Evolutionary conservation across 2,113 vertebrate species (phyloP), one percentile per base, ranked within the genome.

Genomic region (Takifugu flavidus): DNA sequence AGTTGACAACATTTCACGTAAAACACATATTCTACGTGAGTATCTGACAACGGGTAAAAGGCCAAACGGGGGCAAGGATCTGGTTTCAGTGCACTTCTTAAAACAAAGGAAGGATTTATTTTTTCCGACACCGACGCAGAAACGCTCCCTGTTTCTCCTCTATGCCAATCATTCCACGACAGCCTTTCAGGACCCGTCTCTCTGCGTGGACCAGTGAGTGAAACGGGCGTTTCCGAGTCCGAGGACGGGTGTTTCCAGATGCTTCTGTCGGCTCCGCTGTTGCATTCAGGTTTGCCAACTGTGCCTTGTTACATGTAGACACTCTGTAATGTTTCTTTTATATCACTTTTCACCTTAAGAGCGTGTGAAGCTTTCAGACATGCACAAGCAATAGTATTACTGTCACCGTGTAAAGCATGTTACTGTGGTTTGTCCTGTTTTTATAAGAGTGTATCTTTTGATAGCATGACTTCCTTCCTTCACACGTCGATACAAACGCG

Each of bases 301-400:
- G 89, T 91, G 88, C 89, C 88, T 91, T 91, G 64, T 74, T 27
- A 54, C 77, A 55, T 65, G 62, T 73, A 80, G 82, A 82, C 61
- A 56, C 75, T 82, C 70, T 50, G 60, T 20, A 20, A 20, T 20
- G 20, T n/a, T 58, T 42, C 27, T 51, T 59, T 69, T 39, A 2
- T 39, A n/a, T 52, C 39, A 15, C 57, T 64, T 53, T 28, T 70
- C 59, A 70, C 65, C 43, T 52, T 68, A 67, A 75, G 69, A 80
- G 63, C 62, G 58, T 62, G 74, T 54, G 15, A 78, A 59, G 82
- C 78, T 88, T 85, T 64, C 4, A 51, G 53, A 80, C 43, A 63
- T 72, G 70, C 75, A 70, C 78, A 67, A 73, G 78, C 77, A 75
- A 72, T 79, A 82, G 82, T 84, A 77, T 87, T 83, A 80, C 65